These are phyloP conservation scores for Rhyzopertha dominica DNA, from an alignment of 1,140 invertebrate species.

Conservation along the genomic window DNA sequence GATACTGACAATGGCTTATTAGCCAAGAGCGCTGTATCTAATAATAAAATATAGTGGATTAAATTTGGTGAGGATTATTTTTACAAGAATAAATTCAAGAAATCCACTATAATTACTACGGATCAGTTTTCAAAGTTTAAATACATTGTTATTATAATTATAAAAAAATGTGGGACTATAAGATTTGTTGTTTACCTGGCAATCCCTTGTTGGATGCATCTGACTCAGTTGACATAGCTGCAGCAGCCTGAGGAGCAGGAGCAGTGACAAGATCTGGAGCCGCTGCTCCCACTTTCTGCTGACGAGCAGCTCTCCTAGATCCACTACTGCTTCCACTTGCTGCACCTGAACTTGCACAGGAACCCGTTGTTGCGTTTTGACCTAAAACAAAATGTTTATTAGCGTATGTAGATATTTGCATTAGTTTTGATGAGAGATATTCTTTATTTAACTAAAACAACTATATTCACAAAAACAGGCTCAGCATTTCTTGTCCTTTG, in stretches of 20 bases:
- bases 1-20: too few relatives aligned
- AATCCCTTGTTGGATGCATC: constrained; percentile 41
- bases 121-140: too few relatives aligned
- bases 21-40: too few relatives aligned
- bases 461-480: too few relatives aligned
- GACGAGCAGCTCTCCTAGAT: constrained; percentile 33
- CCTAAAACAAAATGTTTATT: constrained; percentile 25
- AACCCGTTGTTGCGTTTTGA: constrained; percentile 59
- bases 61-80: too few relatives aligned
- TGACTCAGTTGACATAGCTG: constrained; percentile 36
- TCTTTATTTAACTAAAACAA: background rate
- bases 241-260: constrained; percentile 23
- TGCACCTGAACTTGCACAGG: constrained; percentile 61
- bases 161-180: too few relatives aligned
- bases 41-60: too few relatives aligned
- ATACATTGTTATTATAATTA: too few relatives aligned
- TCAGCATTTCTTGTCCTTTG: too few relatives aligned
- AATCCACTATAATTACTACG: too few relatives aligned
- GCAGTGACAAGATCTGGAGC: constrained; percentile 33
- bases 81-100: too few relatives aligned
- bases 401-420: background rate
- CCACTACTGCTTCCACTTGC: constrained; percentile 34
- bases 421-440: background rate
- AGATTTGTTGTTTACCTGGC: constrained; percentile 27
- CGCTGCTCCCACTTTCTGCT: constrained; percentile 37